phyloP scores from a whole-genome alignment of 2,888 invertebrate genomes.

The Aporophyla lueneburgensis region DNA sequence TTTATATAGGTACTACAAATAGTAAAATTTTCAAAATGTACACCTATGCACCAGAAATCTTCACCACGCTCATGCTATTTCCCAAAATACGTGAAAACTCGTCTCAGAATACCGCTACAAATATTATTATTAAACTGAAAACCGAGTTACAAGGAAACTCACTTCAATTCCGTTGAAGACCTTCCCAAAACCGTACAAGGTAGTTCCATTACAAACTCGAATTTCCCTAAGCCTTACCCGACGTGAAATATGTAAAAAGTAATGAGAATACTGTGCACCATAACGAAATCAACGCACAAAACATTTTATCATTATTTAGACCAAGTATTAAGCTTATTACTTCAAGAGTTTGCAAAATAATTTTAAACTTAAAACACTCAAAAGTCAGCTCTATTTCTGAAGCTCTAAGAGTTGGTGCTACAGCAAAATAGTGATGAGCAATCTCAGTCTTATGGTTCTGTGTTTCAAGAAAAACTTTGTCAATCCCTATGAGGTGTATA shows the following conservation, averaged over 20 bases:
- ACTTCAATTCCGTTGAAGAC: constrained; percentile 66
- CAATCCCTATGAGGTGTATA: constrained; percentile 67
- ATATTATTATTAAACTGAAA: constrained; percentile 67
- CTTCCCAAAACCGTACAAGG: constrained; percentile 65
- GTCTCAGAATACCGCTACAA: constrained; percentile 53
- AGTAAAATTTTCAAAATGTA: not conserved
- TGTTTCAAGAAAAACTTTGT: constrained; percentile 65
- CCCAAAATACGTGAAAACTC: constrained; percentile 38
- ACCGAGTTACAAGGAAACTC: constrained; percentile 67
- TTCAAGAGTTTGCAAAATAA: constrained; percentile 63
- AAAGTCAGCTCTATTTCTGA: constrained; percentile 53
- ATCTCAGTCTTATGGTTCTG: constrained; percentile 54
- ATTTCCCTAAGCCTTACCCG: constrained; percentile 60
- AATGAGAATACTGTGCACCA: constrained; percentile 72
- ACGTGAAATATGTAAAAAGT: constrained; percentile 71
- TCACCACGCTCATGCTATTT: constrained; percentile 29
- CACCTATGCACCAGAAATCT: constrained; percentile 8
- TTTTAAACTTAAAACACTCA: constrained; percentile 23
- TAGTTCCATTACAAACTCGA: constrained; percentile 69
- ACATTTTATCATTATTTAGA: constrained; percentile 75
- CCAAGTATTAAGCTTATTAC: constrained; percentile 73
- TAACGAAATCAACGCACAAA: constrained; percentile 73
- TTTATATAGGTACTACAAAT: too few relatives aligned
- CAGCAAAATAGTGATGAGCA: constrained; percentile 53
- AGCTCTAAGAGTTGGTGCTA: not conserved